These are phyloP conservation scores for Cinara cedri DNA, from an alignment of 2,888 invertebrate species.

Conservation along the genomic window DNA sequence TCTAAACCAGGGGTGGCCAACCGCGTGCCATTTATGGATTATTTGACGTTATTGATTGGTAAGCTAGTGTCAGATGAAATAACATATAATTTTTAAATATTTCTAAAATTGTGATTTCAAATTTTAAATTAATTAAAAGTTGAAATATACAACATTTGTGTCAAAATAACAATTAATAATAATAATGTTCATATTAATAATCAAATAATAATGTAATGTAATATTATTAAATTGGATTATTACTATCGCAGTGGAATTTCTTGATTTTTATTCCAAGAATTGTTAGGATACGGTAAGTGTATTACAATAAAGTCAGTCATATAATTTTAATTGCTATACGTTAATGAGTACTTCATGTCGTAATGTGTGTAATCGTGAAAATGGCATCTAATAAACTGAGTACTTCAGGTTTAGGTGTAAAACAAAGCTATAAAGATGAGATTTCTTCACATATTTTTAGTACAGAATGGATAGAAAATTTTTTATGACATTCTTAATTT, in stretches of 20 bases:
- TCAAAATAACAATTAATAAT: no score
- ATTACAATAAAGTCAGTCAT: neutral
- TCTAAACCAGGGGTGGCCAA: no score
- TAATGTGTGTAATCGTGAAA: neutral
- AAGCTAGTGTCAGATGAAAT: neutral
- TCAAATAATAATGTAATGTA: neutral
- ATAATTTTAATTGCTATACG: neutral
- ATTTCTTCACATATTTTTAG: neutral
- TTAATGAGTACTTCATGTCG: neutral
- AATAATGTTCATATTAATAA: neutral
- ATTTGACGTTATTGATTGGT: neutral
- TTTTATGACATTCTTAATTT: neutral
- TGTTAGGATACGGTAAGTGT: neutral
- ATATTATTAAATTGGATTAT: no score
- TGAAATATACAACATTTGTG: no score
- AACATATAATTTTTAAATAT: neutral
- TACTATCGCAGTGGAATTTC: neutral
- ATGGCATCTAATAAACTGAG: neutral
- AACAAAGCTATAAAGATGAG: constrained; percentile 1
- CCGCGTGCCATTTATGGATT: no score
- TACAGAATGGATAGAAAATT: neutral
- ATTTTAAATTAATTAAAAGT: no score
- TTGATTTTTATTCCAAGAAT: neutral
- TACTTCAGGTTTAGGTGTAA: constrained; percentile 1
- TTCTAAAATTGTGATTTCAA: no score